Evolutionary conservation across 2,888 invertebrate species (phyloP), one percentile per base, ranked within the genome.

Genomic region (Lydus trimaculatus): DNA sequence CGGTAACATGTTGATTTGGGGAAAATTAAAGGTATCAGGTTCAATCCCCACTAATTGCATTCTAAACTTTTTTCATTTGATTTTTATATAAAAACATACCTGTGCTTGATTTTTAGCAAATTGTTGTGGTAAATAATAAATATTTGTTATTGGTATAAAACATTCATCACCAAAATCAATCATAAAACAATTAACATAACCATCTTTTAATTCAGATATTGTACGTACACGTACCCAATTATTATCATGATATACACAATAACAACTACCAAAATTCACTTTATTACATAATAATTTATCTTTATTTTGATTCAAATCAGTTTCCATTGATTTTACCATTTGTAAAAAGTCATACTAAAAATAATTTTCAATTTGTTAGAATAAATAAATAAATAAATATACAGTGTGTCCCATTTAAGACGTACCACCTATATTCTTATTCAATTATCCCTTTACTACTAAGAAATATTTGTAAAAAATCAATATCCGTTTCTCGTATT

Each of bases 81-180:
- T 58, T 28, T 28, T 2, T 28, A 28, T 3, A 28, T 28, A 28
- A 1, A 48, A 1, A 48, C 25, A 48, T 3, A 65, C 91, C 87
- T 94, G 94, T 0, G 92, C 89, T 17, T 93, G 90, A 25, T 92
- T 83, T 63, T 83, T 84, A 13, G 90, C 87, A 78, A 93, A 94
- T 70, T 89, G 88, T 0, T 89, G 87, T 69, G 90, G 89, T 62
- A 92, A 86, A 31, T 88, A 86, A 75, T 88, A 90, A 31, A 95
- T 86, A 69, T 88, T 86, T 31, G 86, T 81, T 13, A 88, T 83
- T 5, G 85, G 76, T 28, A 92, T 87, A 17, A 83, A 81, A 60
- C 90, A 90, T 71, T 90, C 91, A 74, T 92, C 93, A 0, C 94
- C 94, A 73, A 89, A 90, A 83, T 95, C 95, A 11, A 94, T 91